Evolutionary conservation across 2,888 invertebrate genomes (phyloP).

Genomic region (Tetramorium bicarinatum): DNA sequence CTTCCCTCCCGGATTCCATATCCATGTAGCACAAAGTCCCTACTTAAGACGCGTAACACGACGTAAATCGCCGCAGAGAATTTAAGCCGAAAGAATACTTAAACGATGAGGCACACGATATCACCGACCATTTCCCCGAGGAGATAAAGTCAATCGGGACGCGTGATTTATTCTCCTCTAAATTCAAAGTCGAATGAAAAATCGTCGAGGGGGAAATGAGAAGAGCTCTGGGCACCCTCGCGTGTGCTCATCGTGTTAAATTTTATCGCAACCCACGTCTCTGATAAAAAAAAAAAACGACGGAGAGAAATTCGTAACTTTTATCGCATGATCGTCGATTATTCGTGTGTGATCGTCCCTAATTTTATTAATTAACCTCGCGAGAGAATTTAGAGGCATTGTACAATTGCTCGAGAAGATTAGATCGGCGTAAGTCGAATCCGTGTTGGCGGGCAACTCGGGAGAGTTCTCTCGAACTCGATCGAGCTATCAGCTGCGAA

Average conservation of each 20-base stretch:
- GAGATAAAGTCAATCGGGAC: slow-evolving; percentile 30
- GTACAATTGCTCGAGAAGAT: slow-evolving; percentile 42
- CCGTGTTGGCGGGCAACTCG: not conserved
- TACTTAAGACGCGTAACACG: slow-evolving; percentile 53
- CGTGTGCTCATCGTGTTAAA: slow-evolving; percentile 20
- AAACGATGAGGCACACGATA: slow-evolving; percentile 5
- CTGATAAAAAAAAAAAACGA: not conserved
- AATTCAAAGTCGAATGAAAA: slow-evolving; percentile 14
- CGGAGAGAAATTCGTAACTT: slow-evolving; percentile 40
- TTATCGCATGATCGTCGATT: slow-evolving; percentile 48
- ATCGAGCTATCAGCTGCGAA: slow-evolving; percentile 11
- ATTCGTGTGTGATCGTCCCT: slow-evolving; percentile 51
- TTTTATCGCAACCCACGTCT: slow-evolving; percentile 11
- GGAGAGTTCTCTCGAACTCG: not conserved
- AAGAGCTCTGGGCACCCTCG: not conserved
- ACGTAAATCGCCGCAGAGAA: slow-evolving; percentile 43
- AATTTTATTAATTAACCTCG: slow-evolving; percentile 48
- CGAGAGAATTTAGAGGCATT: slow-evolving; percentile 26
- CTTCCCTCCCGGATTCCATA: slow-evolving; percentile 63
- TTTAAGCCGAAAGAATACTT: slow-evolving; percentile 45
- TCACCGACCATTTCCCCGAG: slow-evolving; percentile 11
- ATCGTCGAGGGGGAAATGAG: slow-evolving; percentile 18
- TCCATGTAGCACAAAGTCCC: slow-evolving; percentile 79
- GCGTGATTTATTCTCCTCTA: slow-evolving; percentile 33
- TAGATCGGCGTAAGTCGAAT: not conserved